Evolutionary conservation across 2,888 invertebrate species (phyloP).

Genomic region (Lomographa bimaculata): DNA sequence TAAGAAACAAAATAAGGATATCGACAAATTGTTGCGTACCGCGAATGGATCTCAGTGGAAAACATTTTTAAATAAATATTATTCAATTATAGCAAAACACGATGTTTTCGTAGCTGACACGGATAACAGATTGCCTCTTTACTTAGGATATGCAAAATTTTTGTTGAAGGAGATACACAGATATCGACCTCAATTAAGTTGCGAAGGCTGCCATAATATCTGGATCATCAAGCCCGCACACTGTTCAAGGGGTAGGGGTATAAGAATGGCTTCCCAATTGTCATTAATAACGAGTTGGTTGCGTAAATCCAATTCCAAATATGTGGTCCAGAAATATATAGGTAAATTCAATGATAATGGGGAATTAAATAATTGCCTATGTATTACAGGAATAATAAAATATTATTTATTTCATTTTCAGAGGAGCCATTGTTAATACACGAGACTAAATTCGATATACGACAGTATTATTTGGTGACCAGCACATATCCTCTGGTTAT

Average conservation of each 20-base stretch:
- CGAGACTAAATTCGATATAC: constrained; percentile 95
- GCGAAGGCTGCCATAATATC: constrained; percentile 92
- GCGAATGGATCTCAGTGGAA: constrained; percentile 86
- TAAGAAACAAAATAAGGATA: constrained; percentile 85
- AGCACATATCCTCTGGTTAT: constrained; percentile 90
- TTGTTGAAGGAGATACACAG: constrained; percentile 83
- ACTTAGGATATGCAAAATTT: constrained; percentile 74
- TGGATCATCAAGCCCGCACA: constrained; percentile 96
- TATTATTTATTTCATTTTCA: constrained; percentile 54
- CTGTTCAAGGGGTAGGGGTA: constrained; percentile 92
- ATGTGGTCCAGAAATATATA: constrained; percentile 95
- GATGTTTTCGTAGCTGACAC: constrained; percentile 72
- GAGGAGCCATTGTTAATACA: constrained; percentile 92
- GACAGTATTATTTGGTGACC: constrained; percentile 94
- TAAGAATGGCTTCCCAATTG: constrained; percentile 89
- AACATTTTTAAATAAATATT: constrained; percentile 86
- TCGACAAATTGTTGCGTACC: constrained; percentile 73
- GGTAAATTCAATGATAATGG: too few species aligned
- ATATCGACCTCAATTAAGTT: constrained; percentile 85
- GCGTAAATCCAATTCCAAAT: constrained; percentile 84
- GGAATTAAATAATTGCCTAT: too few species aligned
- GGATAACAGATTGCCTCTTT: constrained; percentile 58
- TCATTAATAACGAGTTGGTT: constrained; percentile 87
- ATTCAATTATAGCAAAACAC: constrained; percentile 84
- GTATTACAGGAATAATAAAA: too few species aligned